phyloP scores from a whole-genome alignment of 2,888 invertebrate genomes.

The Rhimphoctona megacephalus region DNA sequence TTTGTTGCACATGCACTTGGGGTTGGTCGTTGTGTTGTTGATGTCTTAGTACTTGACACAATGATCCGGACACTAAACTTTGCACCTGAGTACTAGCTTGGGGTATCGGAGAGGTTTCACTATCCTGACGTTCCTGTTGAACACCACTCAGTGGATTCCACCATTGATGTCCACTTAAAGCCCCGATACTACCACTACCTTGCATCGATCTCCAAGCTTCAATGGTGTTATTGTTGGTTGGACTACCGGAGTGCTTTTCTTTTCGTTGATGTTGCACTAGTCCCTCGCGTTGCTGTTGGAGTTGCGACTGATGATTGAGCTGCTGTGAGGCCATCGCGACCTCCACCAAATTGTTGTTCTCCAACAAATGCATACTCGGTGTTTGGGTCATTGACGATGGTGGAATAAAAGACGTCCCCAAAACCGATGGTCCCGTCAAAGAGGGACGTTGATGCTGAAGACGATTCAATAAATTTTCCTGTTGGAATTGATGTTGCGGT shows the following conservation, averaged over 20 bases:
- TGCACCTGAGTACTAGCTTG: constrained; percentile 67
- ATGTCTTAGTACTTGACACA: constrained; percentile 67
- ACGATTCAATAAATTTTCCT: constrained; percentile 60
- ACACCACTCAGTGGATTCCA: constrained; percentile 80
- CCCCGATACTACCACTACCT: constrained; percentile 71
- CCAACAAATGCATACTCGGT: constrained; percentile 83
- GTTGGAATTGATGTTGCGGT: constrained; percentile 70
- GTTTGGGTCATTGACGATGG: constrained; percentile 83
- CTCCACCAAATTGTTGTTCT: constrained; percentile 82
- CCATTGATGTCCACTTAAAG: constrained; percentile 78
- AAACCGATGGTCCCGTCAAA: constrained; percentile 74
- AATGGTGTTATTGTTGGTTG: constrained; percentile 86
- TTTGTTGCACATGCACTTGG: constrained; percentile 68
- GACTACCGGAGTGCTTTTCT: constrained; percentile 84
- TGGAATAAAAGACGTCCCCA: constrained; percentile 75
- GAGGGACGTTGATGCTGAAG: constrained; percentile 73
- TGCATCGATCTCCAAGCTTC: constrained; percentile 85
- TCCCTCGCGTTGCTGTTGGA: constrained; percentile 71
- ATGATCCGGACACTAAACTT: constrained; percentile 63
- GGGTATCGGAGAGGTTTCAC: constrained; percentile 68
- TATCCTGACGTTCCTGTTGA: constrained; percentile 76
- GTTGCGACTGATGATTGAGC: constrained; percentile 73
- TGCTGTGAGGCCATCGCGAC: constrained; percentile 80
- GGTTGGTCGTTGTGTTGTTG: constrained; percentile 69
- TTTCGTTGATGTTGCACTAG: constrained; percentile 76